phyloP scores from a whole-genome alignment of 2,113 vertebrate genomes.

The Heloderma charlesbogerti region DNA sequence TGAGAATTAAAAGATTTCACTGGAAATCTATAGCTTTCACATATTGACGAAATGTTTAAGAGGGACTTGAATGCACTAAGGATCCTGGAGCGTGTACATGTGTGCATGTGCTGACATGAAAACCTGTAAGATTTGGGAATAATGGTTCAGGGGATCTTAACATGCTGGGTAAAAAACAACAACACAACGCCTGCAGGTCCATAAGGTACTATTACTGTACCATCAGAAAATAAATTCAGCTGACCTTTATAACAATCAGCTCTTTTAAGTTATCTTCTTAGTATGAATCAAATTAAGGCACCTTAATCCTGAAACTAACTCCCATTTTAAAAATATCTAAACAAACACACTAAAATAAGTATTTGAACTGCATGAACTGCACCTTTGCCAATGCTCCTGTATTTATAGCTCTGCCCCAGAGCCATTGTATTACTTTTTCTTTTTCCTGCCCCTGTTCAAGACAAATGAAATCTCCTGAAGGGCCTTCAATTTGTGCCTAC shows the following conservation, averaged over 20 bases:
- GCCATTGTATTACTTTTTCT: constrained; percentile 69
- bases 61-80: constrained; percentile 21
- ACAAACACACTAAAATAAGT: constrained; percentile 70
- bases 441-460: constrained; percentile 64
- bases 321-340: constrained; percentile 61
- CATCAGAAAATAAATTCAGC: constrained; percentile 57
- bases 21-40: constrained; percentile 43
- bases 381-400: constrained; percentile 69
- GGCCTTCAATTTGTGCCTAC: constrained; percentile 73
- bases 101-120: constrained; percentile 34
- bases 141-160: neutral
- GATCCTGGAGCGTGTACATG: constrained; percentile 26
- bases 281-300: constrained; percentile 75
- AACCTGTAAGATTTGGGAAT: constrained; percentile 21
- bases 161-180: neutral
- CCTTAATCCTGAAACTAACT: constrained; percentile 70
- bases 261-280: constrained; percentile 66
- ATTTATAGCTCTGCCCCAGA: constrained; percentile 71
- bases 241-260: constrained; percentile 68
- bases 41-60: neutral
- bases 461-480: constrained; percentile 63
- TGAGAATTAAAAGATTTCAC: constrained; percentile 35
- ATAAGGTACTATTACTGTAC: constrained; percentile 23
- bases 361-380: constrained; percentile 79
- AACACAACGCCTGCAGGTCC: constrained; percentile 20